Percentiles rank a stretch among this genome's conserved stretches.
phyloP scores from a whole-genome alignment of 2,797 vertebrate species.

The Philypnodon macrostomus region DNA sequence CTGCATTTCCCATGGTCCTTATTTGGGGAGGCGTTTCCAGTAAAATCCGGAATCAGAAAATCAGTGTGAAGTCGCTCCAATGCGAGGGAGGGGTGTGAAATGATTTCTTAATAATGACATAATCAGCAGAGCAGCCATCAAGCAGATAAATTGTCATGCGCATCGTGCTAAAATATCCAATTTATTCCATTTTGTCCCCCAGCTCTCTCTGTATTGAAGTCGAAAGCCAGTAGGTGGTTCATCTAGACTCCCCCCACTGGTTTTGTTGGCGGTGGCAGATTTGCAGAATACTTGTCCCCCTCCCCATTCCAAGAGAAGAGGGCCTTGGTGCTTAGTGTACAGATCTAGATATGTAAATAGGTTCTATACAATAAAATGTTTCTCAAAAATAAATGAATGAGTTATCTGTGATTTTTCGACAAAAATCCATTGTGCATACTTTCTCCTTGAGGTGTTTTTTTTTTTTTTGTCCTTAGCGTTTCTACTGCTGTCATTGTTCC shows the following conservation, averaged over 20 bases:
- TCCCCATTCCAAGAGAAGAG: conserved; percentile 64
- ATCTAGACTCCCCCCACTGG: conserved; percentile 20
- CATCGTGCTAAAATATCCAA: conserved; percentile 99
- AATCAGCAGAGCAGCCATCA: conserved; percentile 99
- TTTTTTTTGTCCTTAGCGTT: conserved; percentile 31
- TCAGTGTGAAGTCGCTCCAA: conserved; percentile 86
- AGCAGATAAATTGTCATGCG: conserved; percentile 99
- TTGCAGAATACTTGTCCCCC: conserved; percentile 83
- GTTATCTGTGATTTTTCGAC: conserved; percentile 78
- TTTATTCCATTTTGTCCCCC: conserved; percentile 81
- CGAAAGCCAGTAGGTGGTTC: conserved; percentile 79
- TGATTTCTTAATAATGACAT: conserved; percentile 95
- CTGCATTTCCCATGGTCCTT: conserved; percentile 72
- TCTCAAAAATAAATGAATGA: conserved; percentile 86
- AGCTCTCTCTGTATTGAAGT: conserved; percentile 89
- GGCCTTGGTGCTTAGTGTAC: conserved; percentile 95
- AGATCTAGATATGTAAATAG: conserved; percentile 96
- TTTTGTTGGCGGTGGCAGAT: conserved; percentile 58
- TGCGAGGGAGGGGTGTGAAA: conserved; percentile 75
- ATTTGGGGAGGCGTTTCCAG: conserved; percentile 53
- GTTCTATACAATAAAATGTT: conserved; percentile 94
- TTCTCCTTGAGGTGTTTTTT: conserved; percentile 38
- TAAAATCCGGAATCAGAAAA: conserved; percentile 84
- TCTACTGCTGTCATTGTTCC: conserved; percentile 37
- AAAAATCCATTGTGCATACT: conserved; percentile 96